A percentile compares a stretch with the other conserved stretches of the same genome.
phyloP scores from a whole-genome alignment of 2,113 vertebrate genomes.

The Micromys minutus region DNA sequence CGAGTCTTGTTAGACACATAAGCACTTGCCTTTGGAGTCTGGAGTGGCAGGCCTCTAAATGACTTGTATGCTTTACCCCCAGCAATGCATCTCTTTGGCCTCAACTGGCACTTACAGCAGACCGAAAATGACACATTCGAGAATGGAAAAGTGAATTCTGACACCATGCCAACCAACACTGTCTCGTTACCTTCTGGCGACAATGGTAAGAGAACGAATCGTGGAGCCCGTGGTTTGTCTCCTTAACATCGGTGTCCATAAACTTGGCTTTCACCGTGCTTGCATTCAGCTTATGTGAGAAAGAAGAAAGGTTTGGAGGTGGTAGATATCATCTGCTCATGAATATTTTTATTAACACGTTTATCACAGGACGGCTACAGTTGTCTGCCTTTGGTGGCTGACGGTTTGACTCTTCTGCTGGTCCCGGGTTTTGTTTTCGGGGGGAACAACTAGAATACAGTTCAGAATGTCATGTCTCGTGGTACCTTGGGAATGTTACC shows the following conservation, averaged over 20 bases:
- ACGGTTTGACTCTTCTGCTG: background rate
- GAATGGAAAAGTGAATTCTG: conserved; percentile 94
- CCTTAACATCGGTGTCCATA: conserved; percentile 5
- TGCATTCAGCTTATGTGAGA: background rate
- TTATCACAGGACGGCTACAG: background rate
- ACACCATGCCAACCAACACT: conserved; percentile 91
- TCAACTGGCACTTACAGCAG: conserved; percentile 98
- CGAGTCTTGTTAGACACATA: conserved; percentile 52
- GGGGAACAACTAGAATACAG: conserved; percentile 36
- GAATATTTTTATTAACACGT: background rate
- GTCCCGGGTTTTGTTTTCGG: conserved; percentile 9
- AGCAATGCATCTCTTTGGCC: conserved; percentile 99
- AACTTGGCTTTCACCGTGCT: background rate
- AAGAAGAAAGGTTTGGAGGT: background rate
- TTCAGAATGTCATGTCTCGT: conserved; percentile 29
- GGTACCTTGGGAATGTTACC: conserved; percentile 32
- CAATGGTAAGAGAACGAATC: conserved; percentile 88
- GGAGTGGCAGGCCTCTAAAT: conserved; percentile 75
- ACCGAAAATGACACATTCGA: conserved; percentile 96
- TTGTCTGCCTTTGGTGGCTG: background rate
- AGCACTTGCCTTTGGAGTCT: conserved; percentile 10
- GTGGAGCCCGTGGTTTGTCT: background rate
- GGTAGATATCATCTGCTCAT: background rate
- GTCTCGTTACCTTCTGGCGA: conserved; percentile 92
- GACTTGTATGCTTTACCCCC: conserved; percentile 80